Conservation (phyloP, 2,888 invertebrate genomes). For the Oxycera nigricornis region DNA sequence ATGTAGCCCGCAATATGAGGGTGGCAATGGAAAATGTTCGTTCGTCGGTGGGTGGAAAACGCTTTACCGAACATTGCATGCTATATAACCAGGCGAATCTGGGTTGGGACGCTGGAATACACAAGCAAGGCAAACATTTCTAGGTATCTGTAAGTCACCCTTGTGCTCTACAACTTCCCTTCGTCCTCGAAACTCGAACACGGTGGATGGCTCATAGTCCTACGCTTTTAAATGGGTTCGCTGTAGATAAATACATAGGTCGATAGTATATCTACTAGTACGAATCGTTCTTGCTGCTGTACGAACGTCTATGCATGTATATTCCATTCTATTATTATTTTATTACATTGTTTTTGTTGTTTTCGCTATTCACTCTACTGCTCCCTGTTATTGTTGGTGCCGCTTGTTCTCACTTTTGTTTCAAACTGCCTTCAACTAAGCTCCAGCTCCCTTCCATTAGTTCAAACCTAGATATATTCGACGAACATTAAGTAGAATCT, state of each 20-base stretch:
- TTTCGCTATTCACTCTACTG: background rate
- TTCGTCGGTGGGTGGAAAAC: too few species aligned
- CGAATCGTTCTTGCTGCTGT: background rate
- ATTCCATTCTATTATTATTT: constrained; percentile 30
- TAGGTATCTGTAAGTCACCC: background rate
- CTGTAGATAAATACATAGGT: too few species aligned
- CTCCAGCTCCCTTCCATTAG: background rate
- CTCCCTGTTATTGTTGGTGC: background rate
- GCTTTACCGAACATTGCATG: too few species aligned
- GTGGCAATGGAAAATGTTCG: too few species aligned
- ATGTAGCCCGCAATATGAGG: too few species aligned
- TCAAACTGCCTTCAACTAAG: background rate
- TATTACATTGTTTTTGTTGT: constrained; percentile 8
- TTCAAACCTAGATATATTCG: background rate
- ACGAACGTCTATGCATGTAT: too few species aligned
- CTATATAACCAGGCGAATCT: too few species aligned
- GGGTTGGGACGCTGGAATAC: background rate
- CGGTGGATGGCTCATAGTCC: constrained; percentile 1
- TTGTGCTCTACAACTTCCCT: background rate
- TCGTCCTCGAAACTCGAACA: background rate
- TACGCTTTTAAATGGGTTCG: background rate
- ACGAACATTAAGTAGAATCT: background rate
- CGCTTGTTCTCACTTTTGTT: constrained; percentile 5
- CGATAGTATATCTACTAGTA: too few species aligned
- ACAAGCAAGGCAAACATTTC: background rate